A percentile compares a stretch with the other conserved stretches of the same genome.
These are phyloP conservation scores for Dasypus novemcinctus DNA, from an alignment of 2,113 vertebrate genomes.

Conservation along the genomic window DNA sequence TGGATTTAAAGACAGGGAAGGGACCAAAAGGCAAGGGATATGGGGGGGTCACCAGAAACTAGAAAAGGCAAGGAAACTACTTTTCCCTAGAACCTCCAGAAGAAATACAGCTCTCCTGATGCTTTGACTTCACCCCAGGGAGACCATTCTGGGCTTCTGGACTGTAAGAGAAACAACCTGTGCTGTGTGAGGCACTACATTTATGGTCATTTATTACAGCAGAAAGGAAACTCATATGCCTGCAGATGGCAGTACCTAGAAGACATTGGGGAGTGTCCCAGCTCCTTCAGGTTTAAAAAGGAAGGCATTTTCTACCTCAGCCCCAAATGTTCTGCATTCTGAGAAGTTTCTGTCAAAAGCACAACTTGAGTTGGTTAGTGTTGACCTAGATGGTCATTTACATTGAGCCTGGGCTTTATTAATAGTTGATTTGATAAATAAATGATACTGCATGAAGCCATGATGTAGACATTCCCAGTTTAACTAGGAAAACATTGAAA, in stretches of 20 bases:
- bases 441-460: neutral
- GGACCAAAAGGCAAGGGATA: neutral
- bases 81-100: neutral
- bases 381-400: no score
- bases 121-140: neutral
- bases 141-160: neutral
- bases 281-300: neutral
- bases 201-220: neutral
- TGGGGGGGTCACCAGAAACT: rapidly evolving
- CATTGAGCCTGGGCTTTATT: rapidly evolving
- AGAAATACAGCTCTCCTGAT: neutral
- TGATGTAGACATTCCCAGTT: neutral
- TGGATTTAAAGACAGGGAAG: neutral
- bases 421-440: neutral
- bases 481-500: rapidly evolving
- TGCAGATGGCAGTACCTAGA: no score
- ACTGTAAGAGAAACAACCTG: no score
- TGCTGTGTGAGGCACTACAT: neutral
- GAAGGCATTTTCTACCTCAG: no score
- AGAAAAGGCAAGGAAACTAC: neutral
- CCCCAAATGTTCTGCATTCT: neutral
- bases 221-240: no score
- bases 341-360: neutral
- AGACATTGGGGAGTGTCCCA: neutral
- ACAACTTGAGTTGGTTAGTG: no score